A percentile compares a stretch with the other conserved stretches of the same genome.
phyloP scores from a whole-genome alignment of 2,888 invertebrate species.

The Helobdella robusta region DNA sequence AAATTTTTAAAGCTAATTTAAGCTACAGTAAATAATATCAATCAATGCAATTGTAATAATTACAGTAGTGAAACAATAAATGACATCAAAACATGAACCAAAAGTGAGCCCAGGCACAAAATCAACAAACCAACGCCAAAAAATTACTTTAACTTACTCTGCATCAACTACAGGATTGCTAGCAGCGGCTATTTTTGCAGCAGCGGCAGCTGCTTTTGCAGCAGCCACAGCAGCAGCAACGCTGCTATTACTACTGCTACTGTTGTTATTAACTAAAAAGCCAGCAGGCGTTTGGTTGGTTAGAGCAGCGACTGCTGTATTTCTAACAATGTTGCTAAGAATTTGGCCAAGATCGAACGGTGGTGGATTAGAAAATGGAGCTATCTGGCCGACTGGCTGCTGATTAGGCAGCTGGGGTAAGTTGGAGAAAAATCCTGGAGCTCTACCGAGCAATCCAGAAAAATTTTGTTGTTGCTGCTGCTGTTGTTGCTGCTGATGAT shows the following conservation, averaged over 20 bases:
- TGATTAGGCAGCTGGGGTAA: not conserved
- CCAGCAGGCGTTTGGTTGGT: conserved; percentile 2
- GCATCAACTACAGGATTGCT: not conserved
- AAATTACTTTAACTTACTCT: too few relatives aligned
- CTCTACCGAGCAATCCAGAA: not conserved
- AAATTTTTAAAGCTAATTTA: too few relatives aligned
- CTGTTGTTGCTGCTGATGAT: not conserved
- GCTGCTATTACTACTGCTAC: not conserved
- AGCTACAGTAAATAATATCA: not conserved
- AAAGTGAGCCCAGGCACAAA: too few relatives aligned
- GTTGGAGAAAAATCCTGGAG: conserved; percentile 6
- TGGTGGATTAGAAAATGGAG: conserved; percentile 15
- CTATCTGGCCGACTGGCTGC: not conserved
- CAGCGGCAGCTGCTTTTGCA: not conserved
- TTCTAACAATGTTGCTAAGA: conserved; percentile 22
- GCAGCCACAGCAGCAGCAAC: not conserved
- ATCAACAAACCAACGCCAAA: too few relatives aligned
- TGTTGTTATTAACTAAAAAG: too few relatives aligned
- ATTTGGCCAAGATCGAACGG: conserved; percentile 19
- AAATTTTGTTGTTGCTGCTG: conserved; percentile 4
- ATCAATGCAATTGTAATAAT: too few relatives aligned
- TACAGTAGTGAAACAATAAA: too few relatives aligned
- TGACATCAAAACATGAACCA: not conserved
- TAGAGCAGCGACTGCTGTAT: not conserved
- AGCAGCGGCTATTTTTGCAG: not conserved